Percentiles rank a stretch among this genome's conserved stretches.
Conservation (phyloP, 2,113 vertebrate species). For the Amazona guildingii region DNA sequence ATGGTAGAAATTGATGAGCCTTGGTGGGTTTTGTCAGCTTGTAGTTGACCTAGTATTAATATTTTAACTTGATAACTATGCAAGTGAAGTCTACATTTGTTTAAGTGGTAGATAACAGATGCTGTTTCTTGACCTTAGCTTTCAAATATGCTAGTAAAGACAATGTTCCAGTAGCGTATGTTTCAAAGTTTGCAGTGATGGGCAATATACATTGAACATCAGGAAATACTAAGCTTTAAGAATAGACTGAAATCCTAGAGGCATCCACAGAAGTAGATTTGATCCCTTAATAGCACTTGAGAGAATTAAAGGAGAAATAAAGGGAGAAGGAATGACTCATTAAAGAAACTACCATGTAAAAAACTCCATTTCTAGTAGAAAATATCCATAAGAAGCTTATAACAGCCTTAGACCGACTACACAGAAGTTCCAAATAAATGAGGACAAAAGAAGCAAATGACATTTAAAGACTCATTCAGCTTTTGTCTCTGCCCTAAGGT, state of each 20-base stretch:
- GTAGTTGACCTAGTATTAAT: background rate
- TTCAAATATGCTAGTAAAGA: background rate
- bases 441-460: background rate
- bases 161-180: background rate
- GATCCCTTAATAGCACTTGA: background rate
- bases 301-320: background rate
- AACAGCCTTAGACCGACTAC: background rate
- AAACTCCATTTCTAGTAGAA: background rate
- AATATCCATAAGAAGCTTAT: background rate
- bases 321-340: background rate
- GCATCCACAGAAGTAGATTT: background rate
- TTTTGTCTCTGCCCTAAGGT: background rate
- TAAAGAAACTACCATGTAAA: background rate
- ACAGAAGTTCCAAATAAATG: background rate
- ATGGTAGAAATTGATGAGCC: background rate
- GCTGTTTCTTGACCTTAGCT: background rate
- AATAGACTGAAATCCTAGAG: background rate
- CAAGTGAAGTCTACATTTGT: background rate
- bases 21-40: background rate
- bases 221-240: background rate
- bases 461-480: background rate
- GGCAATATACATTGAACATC: background rate
- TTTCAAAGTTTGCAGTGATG: background rate
- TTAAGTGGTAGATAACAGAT: background rate
- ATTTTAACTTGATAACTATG: background rate